Evolutionary conservation across 2,888 invertebrate genomes (phyloP).

Genomic region (Lasius fuliginosus): DNA sequence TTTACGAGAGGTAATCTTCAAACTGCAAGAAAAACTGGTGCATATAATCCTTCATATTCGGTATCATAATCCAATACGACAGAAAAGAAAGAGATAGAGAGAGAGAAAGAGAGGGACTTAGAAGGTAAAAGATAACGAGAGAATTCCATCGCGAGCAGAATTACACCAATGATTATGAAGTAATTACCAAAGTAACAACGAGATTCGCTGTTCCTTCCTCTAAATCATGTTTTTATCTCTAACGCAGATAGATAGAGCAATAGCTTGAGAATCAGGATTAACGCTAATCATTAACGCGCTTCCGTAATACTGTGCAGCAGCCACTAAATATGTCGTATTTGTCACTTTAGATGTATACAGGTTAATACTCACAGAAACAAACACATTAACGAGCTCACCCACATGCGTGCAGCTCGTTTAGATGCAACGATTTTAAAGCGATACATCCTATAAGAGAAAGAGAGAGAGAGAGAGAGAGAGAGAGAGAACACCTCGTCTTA

Average conservation of each 20-base stretch:
- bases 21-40: not conserved
- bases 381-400: not conserved
- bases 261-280: not conserved
- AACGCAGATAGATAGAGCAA: not conserved
- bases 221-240: not conserved
- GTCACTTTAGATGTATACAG: not conserved
- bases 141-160: slow-evolving; percentile 15
- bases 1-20: not conserved
- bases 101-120: not conserved
- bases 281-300: slow-evolving; percentile 4
- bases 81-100: not conserved
- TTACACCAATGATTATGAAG: not conserved
- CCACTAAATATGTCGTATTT: slow-evolving; percentile 13
- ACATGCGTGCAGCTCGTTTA: not conserved
- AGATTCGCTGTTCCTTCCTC: slow-evolving; percentile 3
- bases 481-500: slow-evolving; percentile 9
- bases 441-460: not conserved
- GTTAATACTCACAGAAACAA: not conserved
- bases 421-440: slow-evolving; percentile 13
- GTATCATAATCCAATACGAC: slow-evolving; percentile 28
- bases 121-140: slow-evolving; percentile 27
- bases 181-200: not conserved
- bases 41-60: slow-evolving; percentile 31
- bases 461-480: not conserved
- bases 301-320: slow-evolving; percentile 24